Conservation (phyloP, 2,888 invertebrate genomes). For the Drosophila nr. perissopoda region DNA sequence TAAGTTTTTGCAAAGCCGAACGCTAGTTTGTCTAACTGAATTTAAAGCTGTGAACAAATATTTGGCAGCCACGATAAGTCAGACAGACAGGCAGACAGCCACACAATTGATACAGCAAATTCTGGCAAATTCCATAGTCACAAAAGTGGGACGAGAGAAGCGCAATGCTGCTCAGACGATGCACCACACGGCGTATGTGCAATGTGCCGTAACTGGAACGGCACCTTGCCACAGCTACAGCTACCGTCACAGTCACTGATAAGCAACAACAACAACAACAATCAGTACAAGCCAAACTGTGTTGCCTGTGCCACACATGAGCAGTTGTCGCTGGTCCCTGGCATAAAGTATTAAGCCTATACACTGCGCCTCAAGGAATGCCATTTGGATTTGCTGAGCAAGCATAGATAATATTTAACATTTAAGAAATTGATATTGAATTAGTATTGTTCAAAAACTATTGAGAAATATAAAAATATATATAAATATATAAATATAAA, state of each 20-base stretch:
- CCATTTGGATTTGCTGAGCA: neutral
- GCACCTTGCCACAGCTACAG: slow-evolving; percentile 15
- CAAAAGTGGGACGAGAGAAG: slow-evolving; percentile 37
- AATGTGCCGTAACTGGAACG: slow-evolving; percentile 43
- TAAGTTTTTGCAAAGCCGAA: slow-evolving; percentile 37
- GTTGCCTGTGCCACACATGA: slow-evolving; percentile 57
- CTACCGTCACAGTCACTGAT: slow-evolving; percentile 14
- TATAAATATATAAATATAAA: too few relatives aligned
- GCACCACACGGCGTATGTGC: slow-evolving; percentile 55
- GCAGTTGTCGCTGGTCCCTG: slow-evolving; percentile 29
- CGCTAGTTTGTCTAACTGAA: slow-evolving; percentile 63
- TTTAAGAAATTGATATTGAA: neutral
- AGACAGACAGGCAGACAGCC: slow-evolving; percentile 1
- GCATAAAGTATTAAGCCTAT: slow-evolving; percentile 16
- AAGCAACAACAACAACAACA: slow-evolving; percentile 25
- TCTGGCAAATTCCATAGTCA: slow-evolving; percentile 58
- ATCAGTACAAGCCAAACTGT: slow-evolving; percentile 26
- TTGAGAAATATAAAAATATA: too few relatives aligned
- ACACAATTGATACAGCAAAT: slow-evolving; percentile 69
- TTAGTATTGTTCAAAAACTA: neutral
- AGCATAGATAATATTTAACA: neutral
- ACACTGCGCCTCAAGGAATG: slow-evolving; percentile 13
- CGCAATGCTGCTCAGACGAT: slow-evolving; percentile 15
- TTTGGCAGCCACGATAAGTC: slow-evolving; percentile 39
- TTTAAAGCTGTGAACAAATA: slow-evolving; percentile 64